Base-by-base conservation (phyloP, 1,140 invertebrate species). In the Drosophila athabasca region DNA sequence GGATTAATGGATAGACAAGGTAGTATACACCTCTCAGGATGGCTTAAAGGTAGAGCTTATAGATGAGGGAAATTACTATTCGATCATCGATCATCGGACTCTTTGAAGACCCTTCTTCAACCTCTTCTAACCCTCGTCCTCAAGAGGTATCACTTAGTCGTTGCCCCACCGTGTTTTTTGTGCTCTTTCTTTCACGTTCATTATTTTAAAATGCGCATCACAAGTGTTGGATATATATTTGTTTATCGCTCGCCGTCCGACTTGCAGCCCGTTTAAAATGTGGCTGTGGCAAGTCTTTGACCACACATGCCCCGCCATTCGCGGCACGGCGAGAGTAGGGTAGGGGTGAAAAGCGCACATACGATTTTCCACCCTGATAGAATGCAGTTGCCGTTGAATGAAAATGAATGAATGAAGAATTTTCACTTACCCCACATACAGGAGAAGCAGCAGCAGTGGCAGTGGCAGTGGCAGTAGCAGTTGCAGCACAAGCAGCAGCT, bases 201-300 rank as follows among this genome's bases (percentile, higher is more conserved):
- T 88, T 88, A 83, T 79, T 77, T 84, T 89, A 89, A 88, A 89
- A 88, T 83, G 72, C 66, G 62, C 55, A 55, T 65, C 82, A 75
- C 74, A 87, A 85, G 82, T 80, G 74, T 66, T 79, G 84, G 52
- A 79, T 88, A 83, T 75, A 83, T 88, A 89, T 88, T 83, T 88
- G 68, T 76, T 79, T 88, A 79, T 84, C 71, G 80, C 71, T 62
- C 59, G 70, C 55, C 45, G 17, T 19, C 31, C 66, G 66, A 71
- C 64, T 67, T 59, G 77, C 54, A 70, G 73, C 74, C 60, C 69
- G 54, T 67, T 76, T 76, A 72, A 80, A 80, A 81, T 81, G 62
- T 81, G 62, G 67, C 54, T 81, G 78, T 39, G 79, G 78, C 74
- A 69, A 82, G 79, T 62, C 73, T 61, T 66, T 64, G 67, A 70